Conservation (phyloP, 2,888 invertebrate species). For the Polydrusus cervinus region DNA sequence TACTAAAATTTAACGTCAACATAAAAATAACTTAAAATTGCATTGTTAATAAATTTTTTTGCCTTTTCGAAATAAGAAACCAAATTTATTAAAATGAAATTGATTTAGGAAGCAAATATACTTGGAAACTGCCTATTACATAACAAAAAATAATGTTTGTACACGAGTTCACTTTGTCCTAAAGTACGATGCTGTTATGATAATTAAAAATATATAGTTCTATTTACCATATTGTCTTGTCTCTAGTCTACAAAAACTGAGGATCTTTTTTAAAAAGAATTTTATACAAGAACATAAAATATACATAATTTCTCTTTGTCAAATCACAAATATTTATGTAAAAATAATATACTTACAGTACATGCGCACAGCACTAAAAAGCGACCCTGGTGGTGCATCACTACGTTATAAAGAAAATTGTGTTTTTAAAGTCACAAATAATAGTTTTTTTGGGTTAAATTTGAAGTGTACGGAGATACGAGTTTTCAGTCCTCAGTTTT, state of each 20-base stretch:
- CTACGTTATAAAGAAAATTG: neutral
- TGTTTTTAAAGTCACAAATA: neutral
- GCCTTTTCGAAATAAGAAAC: no score
- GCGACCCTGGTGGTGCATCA: constrained; percentile 5
- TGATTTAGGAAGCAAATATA: neutral
- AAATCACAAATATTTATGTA: constrained; percentile 18
- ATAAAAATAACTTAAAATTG: neutral
- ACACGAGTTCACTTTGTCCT: neutral
- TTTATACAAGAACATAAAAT: neutral
- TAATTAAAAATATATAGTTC: constrained; percentile 10
- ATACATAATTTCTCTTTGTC: constrained; percentile 4
- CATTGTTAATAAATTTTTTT: neutral
- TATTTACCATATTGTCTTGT: neutral
- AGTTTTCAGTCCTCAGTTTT: neutral
- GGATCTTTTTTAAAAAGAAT: neutral
- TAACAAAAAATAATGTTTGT: neutral
- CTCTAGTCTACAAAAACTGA: constrained; percentile 4
- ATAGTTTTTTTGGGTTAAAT: neutral
- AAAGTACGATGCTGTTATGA: neutral
- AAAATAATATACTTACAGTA: constrained; percentile 1
- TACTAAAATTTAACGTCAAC: neutral
- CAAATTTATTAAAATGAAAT: no score
- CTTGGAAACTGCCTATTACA: neutral
- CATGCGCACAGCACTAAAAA: constrained; percentile 21
- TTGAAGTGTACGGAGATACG: neutral